Percentiles rank a stretch among this genome's conserved stretches.
Conservation (phyloP, 2,888 invertebrate species). For the Raillietiella orientalis region DNA sequence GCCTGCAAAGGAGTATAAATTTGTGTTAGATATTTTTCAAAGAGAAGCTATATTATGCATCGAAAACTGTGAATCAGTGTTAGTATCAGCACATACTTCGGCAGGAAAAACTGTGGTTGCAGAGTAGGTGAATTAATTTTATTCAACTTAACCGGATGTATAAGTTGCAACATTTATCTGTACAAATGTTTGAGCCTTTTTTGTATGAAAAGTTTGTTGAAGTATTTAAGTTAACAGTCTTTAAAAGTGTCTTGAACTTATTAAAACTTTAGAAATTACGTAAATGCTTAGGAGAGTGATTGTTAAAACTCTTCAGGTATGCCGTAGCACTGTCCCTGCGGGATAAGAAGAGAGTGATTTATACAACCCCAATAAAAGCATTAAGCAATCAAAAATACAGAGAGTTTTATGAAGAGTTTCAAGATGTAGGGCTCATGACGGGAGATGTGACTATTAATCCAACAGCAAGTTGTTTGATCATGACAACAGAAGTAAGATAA, state of each 20-base stretch:
- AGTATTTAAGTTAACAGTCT: not conserved
- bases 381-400: constrained; percentile 96
- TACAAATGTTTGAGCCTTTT: too few species aligned
- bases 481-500: constrained; percentile 85
- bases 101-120: constrained; percentile 95
- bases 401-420: constrained; percentile 85
- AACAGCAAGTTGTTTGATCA: constrained; percentile 82
- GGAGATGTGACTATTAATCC: constrained; percentile 99
- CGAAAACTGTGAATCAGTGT: constrained; percentile 87
- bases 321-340: constrained; percentile 77
- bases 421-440: constrained; percentile 90
- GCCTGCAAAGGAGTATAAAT: constrained; percentile 73
- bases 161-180: too few species aligned
- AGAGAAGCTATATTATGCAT: constrained; percentile 84
- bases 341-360: constrained; percentile 88
- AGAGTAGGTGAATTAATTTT: constrained; percentile 31
- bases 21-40: constrained; percentile 89
- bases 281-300: not conserved
- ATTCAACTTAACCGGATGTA: too few species aligned
- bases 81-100: constrained; percentile 96
- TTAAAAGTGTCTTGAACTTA: constrained; percentile 1
- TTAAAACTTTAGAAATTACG: constrained; percentile 1
- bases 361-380: constrained; percentile 97
- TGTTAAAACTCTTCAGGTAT: constrained; percentile 22
- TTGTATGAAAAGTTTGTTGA: constrained; percentile 2